Base-by-base conservation (phyloP, 2,113 vertebrate species). In the Rhinogobius similis region DNA sequence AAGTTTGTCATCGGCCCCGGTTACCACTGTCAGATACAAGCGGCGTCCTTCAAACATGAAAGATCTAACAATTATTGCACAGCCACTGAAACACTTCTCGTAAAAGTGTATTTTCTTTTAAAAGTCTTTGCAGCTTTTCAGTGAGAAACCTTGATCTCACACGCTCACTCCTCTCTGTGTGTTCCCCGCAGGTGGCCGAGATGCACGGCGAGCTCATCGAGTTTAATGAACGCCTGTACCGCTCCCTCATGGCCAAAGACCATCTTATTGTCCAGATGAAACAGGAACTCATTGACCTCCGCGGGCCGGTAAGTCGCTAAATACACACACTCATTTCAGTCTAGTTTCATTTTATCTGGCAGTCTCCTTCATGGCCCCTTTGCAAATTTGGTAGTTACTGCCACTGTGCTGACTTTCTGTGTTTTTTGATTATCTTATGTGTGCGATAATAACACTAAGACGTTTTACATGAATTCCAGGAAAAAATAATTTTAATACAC, bases 181-280 rank as follows among this genome's bases (percentile, higher is more conserved):
- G 9, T 61, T 20, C 68, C n/a, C 66, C 59, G 52, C 90, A 99
- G 98, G 98, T 99, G 72, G 98, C 98, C 0, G 97, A 99, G 93
- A 99, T 99, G 98, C 98, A 99, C 1, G 98, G 98, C 0, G 98
- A 99, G 86, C 90, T 99, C 87, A 98, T 99, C 0, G 97, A 99
- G 87, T 99, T 99, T 92, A 99, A 98, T 38, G 98, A 99, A 85
- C 94, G 95, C 46, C 93, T 99, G 61, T 98, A 99, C 81, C 93
- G 96, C 24, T 95, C 95, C 59, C 91, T 99, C 83, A 96, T 99
- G 91, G 95, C 96, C 76, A 99, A 98, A 92, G 98, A 99, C 86
- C 92, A 95, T 69, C 96, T 99, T 13, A 96, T 99, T 62, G 92
- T 93, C 68, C 97, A 99, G 86, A 99, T 99, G 98, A 94, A 95